Conservation (phyloP, 2,113 vertebrate species). For the Sinosuthora webbiana region DNA sequence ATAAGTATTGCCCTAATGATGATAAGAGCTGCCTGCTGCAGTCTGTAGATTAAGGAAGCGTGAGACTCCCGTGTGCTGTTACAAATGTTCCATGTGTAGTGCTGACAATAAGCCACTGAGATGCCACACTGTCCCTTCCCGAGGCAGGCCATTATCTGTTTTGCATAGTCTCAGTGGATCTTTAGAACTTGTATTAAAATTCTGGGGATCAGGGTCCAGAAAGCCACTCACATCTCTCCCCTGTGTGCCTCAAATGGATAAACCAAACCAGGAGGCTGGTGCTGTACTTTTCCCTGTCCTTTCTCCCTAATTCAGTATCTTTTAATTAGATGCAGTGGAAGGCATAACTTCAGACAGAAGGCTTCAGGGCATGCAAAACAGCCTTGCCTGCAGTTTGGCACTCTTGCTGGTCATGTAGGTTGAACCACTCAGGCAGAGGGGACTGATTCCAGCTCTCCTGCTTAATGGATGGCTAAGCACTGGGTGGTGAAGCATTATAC, state of each 20-base stretch:
- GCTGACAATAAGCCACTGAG: not conserved
- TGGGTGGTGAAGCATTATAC: not conserved
- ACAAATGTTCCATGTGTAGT: rapidly evolving
- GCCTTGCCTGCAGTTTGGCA: not conserved
- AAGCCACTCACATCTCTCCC: not conserved
- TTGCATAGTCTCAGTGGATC: not conserved
- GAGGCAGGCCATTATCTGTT: not conserved
- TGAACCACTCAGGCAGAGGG: not conserved
- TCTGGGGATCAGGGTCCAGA: not conserved
- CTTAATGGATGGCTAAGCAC: not conserved
- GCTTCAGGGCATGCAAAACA: not conserved
- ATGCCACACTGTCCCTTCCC: not conserved
- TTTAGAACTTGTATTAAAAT: not conserved
- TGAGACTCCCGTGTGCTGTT: not conserved
- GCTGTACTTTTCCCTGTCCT: not conserved
- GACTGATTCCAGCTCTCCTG: not conserved
- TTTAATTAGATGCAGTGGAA: not conserved
- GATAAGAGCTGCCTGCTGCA: not conserved
- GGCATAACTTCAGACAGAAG: not conserved
- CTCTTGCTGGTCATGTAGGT: not conserved
- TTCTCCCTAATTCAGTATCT: not conserved
- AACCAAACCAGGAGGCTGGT: not conserved
- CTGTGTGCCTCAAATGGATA: not conserved
- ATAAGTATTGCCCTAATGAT: not conserved
- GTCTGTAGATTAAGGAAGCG: not conserved